Conservation (phyloP, 2,797 vertebrate species). For the Halcyon chelicuti region DNA sequence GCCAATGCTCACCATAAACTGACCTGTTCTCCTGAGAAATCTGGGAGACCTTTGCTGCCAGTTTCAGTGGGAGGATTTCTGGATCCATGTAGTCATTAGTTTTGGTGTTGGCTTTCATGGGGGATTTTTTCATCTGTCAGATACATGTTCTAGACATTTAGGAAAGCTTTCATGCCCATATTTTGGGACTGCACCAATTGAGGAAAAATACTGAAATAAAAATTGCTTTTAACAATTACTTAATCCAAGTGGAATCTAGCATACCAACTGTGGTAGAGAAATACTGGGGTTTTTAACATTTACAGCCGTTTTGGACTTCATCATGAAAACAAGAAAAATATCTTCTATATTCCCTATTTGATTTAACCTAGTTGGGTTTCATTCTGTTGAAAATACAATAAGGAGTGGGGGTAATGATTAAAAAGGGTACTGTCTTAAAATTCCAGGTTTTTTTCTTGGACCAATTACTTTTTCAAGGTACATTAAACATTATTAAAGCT, state of each 20-base stretch:
- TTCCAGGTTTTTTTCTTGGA: not conserved
- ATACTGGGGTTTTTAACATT: not conserved
- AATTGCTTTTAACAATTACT: not conserved
- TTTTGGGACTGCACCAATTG: not conserved
- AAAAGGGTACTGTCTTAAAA: not conserved
- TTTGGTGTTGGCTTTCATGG: not conserved
- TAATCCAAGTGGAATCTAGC: not conserved
- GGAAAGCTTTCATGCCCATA: not conserved
- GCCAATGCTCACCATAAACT: not conserved
- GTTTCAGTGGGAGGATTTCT: rapidly evolving
- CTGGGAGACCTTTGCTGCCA: not conserved
- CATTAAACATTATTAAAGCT: not conserved
- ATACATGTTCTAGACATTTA: not conserved
- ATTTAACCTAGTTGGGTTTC: not conserved
- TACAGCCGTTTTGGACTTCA: not conserved
- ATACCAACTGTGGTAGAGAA: not conserved
- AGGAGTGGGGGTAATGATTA: not conserved
- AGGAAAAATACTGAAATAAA: not conserved
- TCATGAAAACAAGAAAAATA: not conserved
- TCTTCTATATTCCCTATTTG: not conserved
- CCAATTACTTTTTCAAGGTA: not conserved
- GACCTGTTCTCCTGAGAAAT: not conserved
- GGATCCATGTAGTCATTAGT: not conserved
- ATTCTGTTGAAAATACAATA: not conserved
- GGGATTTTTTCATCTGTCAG: not conserved